Percentiles rank a stretch among this genome's conserved stretches.
These are phyloP conservation scores for Ruditapes philippinarum DNA, from an alignment of 1,140 invertebrate species.

Conservation along the genomic window DNA sequence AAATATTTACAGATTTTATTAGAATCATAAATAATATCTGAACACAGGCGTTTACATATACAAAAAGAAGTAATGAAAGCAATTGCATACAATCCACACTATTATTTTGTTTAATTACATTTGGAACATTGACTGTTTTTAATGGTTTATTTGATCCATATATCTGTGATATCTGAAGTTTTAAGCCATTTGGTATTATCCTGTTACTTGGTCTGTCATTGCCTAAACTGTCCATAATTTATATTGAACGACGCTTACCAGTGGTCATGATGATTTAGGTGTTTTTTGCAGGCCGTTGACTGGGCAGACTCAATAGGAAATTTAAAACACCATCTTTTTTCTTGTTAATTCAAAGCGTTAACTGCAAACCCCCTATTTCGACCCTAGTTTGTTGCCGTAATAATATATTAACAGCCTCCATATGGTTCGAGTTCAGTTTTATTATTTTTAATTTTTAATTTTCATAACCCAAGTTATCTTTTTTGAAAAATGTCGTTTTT, in stretches of 20 bases:
- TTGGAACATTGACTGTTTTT: background rate
- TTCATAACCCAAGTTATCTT: too few relatives aligned
- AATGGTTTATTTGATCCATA: background rate
- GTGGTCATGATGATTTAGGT: background rate
- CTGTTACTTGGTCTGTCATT: background rate
- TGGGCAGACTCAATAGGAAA: background rate
- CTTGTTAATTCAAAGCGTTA: background rate
- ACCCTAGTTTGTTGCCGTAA: background rate
- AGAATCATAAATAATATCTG: background rate
- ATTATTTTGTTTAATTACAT: conserved; percentile 5
- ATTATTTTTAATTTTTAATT: too few relatives aligned
- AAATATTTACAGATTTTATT: background rate
- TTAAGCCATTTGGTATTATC: background rate
- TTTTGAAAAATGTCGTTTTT: too few relatives aligned
- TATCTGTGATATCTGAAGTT: conserved; percentile 4
- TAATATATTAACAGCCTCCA: background rate
- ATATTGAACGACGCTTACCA: conserved; percentile 2
- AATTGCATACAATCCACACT: conserved; percentile 14
- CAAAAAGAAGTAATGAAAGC: conserved; percentile 2
- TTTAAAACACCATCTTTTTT: background rate
- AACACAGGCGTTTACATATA: background rate
- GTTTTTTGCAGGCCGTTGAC: too few relatives aligned
- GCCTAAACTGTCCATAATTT: background rate
- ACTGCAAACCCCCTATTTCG: background rate
- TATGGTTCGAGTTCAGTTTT: background rate